These are phyloP conservation scores for Hippocampus comes DNA, from an alignment of 2,113 vertebrate genomes.

Conservation along the genomic window DNA sequence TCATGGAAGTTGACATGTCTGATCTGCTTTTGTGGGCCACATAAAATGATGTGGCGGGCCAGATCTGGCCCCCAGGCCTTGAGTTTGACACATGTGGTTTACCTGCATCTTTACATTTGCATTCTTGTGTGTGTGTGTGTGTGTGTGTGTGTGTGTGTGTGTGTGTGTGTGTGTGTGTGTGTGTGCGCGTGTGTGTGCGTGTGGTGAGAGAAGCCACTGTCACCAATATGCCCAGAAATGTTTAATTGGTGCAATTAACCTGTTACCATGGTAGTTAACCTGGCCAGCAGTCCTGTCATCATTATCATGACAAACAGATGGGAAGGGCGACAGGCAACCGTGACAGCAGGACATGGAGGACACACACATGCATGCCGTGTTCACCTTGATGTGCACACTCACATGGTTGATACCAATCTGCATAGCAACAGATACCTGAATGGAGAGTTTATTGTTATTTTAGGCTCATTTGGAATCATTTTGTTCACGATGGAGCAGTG, in stretches of 20 bases:
- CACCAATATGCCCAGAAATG: slow-evolving; percentile 49
- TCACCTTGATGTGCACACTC: slow-evolving; percentile 11
- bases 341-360: slow-evolving; percentile 31
- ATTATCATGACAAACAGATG: slow-evolving; percentile 70
- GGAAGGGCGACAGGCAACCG: slow-evolving; percentile 45
- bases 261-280: slow-evolving; percentile 64
- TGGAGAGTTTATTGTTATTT: no score
- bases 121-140: not conserved
- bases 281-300: slow-evolving; percentile 59
- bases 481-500: not conserved
- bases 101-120: slow-evolving; percentile 12
- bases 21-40: no score
- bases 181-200: slow-evolving; percentile 7
- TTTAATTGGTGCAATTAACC: slow-evolving; percentile 70
- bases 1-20: no score
- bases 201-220: slow-evolving; percentile 42
- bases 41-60: no score
- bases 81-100: not conserved
- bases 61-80: no score
- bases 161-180: slow-evolving; percentile 1
- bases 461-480: not conserved
- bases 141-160: slow-evolving; percentile 1
- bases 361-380: not conserved
- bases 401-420: not conserved
- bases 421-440: not conserved